A percentile compares a stretch with the other conserved stretches of the same genome.
These are phyloP conservation scores for Chrysotoxum bicinctum DNA, from an alignment of 2,888 invertebrate genomes.

Conservation along the genomic window DNA sequence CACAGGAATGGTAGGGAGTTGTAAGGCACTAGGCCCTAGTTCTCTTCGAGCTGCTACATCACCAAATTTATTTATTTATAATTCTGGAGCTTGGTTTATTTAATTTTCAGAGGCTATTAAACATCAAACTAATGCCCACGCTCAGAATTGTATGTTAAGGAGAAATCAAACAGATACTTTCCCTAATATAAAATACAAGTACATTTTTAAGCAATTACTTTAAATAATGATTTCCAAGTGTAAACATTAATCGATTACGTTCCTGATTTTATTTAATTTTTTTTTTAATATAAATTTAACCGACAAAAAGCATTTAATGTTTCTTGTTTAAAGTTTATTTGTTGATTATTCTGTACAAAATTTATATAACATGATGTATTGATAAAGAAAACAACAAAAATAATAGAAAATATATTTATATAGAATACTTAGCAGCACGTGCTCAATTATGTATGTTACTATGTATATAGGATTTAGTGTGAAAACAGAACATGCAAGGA, in stretches of 20 bases:
- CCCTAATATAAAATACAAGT: not conserved
- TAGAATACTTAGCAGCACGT: constrained; percentile 70
- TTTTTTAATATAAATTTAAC: not conserved
- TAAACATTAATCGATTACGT: not conserved
- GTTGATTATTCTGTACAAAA: constrained; percentile 57
- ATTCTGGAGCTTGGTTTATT: no score
- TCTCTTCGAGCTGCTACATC: no score
- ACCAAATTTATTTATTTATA: no score
- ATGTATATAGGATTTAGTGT: constrained; percentile 65
- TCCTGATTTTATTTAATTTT: not conserved
- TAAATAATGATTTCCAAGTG: not conserved
- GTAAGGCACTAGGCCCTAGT: no score
- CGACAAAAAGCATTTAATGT: not conserved
- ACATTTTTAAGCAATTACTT: no score
- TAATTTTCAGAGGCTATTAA: no score
- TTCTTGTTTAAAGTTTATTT: constrained; percentile 14
- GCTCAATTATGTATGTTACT: constrained; percentile 59
- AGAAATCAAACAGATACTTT: not conserved
- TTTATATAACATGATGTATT: constrained; percentile 26
- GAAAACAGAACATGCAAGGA: constrained; percentile 72
- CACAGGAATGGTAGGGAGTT: no score
- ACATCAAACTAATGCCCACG: no score
- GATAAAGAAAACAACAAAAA: constrained; percentile 35
- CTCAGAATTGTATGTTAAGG: not conserved
- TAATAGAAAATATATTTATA: constrained; percentile 47